Conservation (phyloP, 2,113 vertebrate species). For the Prunella fulvescens region DNA sequence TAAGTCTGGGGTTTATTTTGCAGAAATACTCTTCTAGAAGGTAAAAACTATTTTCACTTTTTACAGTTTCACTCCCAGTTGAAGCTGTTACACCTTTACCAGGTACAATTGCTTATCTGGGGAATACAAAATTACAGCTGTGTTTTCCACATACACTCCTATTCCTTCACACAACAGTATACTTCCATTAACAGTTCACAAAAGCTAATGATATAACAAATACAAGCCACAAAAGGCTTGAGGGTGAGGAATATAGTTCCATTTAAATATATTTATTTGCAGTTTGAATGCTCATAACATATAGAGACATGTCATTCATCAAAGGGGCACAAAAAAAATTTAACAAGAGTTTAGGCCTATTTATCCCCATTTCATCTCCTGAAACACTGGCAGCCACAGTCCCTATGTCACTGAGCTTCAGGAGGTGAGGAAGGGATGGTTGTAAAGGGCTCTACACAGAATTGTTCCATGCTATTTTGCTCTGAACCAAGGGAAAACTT, state of each 20-base stretch:
- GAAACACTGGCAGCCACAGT: not conserved
- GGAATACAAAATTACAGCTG: not conserved
- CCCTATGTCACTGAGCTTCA: rapidly evolving
- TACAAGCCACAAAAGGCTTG: not conserved
- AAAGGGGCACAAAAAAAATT: not conserved
- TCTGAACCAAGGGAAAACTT: not conserved
- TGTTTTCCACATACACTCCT: not conserved
- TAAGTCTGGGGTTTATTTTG: not conserved
- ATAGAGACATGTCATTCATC: not conserved
- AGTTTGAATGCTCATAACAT: not conserved
- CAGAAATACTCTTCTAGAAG: not conserved
- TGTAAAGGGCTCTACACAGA: not conserved
- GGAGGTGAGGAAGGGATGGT: not conserved
- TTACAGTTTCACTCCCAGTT: not conserved
- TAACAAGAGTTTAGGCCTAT: not conserved
- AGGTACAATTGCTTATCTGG: not conserved
- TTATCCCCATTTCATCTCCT: not conserved
- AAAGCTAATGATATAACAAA: not conserved
- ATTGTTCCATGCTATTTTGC: not conserved
- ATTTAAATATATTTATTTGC: not conserved
- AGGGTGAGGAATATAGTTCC: not conserved
- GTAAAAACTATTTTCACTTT: not conserved
- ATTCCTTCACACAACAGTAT: not conserved
- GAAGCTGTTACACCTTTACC: not conserved
- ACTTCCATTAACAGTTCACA: not conserved